Evolutionary conservation across 2,888 invertebrate genomes (phyloP).

Genomic region (Brachyptera putata): DNA sequence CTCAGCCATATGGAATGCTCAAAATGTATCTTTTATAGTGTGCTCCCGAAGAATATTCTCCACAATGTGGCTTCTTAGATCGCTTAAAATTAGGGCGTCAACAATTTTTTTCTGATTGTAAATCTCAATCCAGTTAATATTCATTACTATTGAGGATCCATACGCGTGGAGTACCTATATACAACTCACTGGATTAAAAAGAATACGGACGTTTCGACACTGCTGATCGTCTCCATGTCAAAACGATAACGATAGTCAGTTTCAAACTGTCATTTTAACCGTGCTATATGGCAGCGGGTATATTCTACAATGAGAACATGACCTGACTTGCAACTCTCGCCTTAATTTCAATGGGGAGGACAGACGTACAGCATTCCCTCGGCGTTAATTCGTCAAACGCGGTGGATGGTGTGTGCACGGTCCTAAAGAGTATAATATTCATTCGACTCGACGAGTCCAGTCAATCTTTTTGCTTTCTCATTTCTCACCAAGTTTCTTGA

Average conservation of each 20-base stretch:
- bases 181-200: no score
- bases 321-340: background rate
- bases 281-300: no score
- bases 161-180: no score
- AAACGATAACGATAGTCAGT: no score
- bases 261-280: no score
- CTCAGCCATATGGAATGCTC: no score
- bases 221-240: no score
- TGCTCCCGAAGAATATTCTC: no score
- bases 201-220: no score
- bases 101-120: background rate
- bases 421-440: background rate
- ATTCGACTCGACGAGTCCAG: constrained; percentile 1
- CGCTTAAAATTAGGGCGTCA: background rate
- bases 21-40: no score
- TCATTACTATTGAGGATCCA: background rate
- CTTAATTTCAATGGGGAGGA: constrained; percentile 2
- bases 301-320: background rate
- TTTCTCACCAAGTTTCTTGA: background rate
- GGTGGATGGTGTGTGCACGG: background rate
- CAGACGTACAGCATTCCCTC: background rate
- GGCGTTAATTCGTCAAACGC: constrained; percentile 14
- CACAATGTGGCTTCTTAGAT: no score
- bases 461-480: constrained; percentile 15
- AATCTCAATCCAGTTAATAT: background rate